These are phyloP conservation scores for Hippoglossus stenolepis DNA, from an alignment of 2,113 vertebrate genomes.

Conservation along the genomic window DNA sequence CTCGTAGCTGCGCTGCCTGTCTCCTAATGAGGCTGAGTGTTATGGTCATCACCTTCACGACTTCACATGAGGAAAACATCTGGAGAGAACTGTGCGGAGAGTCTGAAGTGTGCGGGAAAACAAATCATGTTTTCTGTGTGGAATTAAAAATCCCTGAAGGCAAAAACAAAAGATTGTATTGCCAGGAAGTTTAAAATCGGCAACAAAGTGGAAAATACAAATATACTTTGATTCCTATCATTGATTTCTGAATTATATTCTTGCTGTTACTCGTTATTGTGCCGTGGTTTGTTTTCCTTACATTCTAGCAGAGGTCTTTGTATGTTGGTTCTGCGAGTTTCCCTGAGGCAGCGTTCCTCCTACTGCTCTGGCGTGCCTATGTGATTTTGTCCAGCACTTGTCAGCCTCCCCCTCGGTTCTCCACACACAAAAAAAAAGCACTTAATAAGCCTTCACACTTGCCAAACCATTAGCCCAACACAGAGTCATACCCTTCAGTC, in stretches of 20 bases:
- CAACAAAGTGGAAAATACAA: not conserved
- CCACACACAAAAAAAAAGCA: conserved; percentile 69
- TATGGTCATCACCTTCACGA: conserved; percentile 20
- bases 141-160: not conserved
- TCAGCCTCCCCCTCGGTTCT: conserved; percentile 75
- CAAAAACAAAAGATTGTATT: not conserved
- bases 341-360: conserved; percentile 70
- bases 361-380: conserved; percentile 62
- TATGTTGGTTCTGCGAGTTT: conserved; percentile 37
- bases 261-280: conserved; percentile 24
- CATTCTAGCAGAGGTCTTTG: conserved; percentile 33
- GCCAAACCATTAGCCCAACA: conserved; percentile 78
- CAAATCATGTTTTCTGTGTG: not conserved
- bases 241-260: not conserved
- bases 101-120: not conserved
- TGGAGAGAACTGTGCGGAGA: not conserved
- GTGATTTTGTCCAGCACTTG: conserved; percentile 72
- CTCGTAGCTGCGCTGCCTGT: conserved; percentile 21
- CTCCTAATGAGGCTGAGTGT: conserved; percentile 38
- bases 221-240: not conserved
- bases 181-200: not conserved
- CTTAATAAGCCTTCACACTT: conserved; percentile 78
- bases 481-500: conserved; percentile 80
- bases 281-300: conserved; percentile 20
- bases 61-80: conserved; percentile 3